These are phyloP conservation scores for Peromyscus nudipes DNA, from an alignment of 2,797 vertebrate species.

Conservation along the genomic window DNA sequence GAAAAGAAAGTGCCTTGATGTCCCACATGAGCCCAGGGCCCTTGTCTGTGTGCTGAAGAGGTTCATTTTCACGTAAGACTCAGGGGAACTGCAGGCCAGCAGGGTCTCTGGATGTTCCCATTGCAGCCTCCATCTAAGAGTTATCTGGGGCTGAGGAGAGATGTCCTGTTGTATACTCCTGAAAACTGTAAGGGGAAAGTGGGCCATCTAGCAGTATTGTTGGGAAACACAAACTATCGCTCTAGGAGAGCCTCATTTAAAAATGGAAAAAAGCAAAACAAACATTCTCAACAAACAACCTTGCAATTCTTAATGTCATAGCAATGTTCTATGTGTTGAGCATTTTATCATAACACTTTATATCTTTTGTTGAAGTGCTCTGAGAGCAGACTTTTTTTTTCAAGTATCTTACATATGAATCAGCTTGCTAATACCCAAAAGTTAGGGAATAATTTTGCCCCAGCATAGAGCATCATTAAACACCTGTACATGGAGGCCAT, in stretches of 20 bases:
- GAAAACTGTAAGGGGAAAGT: not conserved
- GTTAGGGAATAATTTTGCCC: slow-evolving; percentile 47
- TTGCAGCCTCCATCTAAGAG: rapidly evolving
- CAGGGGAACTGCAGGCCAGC: rapidly evolving
- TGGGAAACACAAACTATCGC: not conserved
- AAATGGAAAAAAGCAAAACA: not conserved
- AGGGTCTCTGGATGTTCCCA: rapidly evolving
- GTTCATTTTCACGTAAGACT: not conserved
- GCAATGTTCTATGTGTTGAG: not conserved
- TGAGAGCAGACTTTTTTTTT: not conserved
- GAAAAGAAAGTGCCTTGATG: not conserved
- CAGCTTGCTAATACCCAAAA: not conserved
- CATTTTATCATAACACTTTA: not conserved
- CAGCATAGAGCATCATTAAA: not conserved
- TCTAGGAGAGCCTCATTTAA: not conserved
- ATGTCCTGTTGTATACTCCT: too few relatives aligned
- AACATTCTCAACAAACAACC: not conserved
- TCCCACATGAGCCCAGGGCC: not conserved
- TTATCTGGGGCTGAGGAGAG: not conserved
- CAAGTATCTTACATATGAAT: slow-evolving; percentile 40
- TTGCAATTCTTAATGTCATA: not conserved
- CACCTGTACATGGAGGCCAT: not conserved
- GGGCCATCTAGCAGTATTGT: not conserved
- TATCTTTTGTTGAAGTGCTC: slow-evolving; percentile 42
- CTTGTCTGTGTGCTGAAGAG: not conserved